Percentiles rank a stretch among this genome's conserved stretches.
These are phyloP conservation scores for Lepidostoma basale DNA, from an alignment of 1,140 invertebrate genomes.

Conservation along the genomic window DNA sequence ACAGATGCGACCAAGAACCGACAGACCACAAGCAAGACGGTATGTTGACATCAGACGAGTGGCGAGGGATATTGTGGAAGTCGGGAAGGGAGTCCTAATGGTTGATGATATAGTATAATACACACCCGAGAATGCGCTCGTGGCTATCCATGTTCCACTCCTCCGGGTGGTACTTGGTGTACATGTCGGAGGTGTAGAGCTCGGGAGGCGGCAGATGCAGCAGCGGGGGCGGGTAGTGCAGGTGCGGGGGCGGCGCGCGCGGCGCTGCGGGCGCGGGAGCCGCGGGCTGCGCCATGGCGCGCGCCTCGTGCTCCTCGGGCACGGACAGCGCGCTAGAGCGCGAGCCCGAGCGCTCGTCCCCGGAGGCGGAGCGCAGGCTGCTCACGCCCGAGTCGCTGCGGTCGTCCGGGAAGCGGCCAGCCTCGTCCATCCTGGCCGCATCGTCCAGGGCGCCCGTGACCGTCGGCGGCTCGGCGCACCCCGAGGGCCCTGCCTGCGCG, in stretches of 20 bases:
- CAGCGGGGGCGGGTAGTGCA: slow-evolving; percentile 54
- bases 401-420: slow-evolving; percentile 56
- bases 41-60: no score
- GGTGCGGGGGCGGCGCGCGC: slow-evolving; percentile 50
- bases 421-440: slow-evolving; percentile 56
- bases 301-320: slow-evolving; percentile 58
- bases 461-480: slow-evolving; percentile 44
- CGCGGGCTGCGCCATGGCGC: slow-evolving; percentile 48
- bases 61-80: background rate
- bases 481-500: background rate
- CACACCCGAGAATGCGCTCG: slow-evolving; percentile 48
- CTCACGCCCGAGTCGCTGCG: slow-evolving; percentile 72
- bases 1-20: no score
- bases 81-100: background rate
- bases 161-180: slow-evolving; percentile 50
- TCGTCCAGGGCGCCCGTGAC: slow-evolving; percentile 46
- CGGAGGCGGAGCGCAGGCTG: slow-evolving; percentile 66
- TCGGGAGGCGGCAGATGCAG: slow-evolving; percentile 50
- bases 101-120: background rate
- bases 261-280: slow-evolving; percentile 54
- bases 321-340: slow-evolving; percentile 68
- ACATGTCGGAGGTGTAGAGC: slow-evolving; percentile 55
- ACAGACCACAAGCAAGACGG: no score
- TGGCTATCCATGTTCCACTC: slow-evolving; percentile 60
- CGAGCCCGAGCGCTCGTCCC: slow-evolving; percentile 74